Conservation (phyloP, 2,888 invertebrate species). For the Campoplex nolae region DNA sequence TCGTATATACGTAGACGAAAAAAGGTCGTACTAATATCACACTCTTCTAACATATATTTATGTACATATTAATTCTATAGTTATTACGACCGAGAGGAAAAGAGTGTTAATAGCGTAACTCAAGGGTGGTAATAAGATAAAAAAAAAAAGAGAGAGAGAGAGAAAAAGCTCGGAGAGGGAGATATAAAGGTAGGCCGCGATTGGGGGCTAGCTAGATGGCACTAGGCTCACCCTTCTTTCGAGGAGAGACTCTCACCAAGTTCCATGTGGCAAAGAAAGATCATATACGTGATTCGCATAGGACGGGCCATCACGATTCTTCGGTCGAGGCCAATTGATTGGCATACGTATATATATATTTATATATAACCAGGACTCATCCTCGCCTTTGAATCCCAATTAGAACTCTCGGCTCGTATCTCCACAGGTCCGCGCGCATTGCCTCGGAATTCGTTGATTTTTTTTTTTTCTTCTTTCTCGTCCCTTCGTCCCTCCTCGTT, state of each 20-base stretch:
- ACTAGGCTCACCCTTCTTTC: constrained; percentile 21
- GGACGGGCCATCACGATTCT: constrained; percentile 64
- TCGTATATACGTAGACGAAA: not conserved
- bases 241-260: constrained; percentile 55
- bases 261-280: constrained; percentile 52
- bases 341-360: constrained; percentile 68
- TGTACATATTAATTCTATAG: constrained; percentile 16
- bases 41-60: constrained; percentile 4
- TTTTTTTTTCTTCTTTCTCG: constrained; percentile 1
- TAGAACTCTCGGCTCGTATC: constrained; percentile 66
- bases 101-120: constrained; percentile 56
- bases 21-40: constrained; percentile 42
- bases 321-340: constrained; percentile 74
- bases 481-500: too few relatives aligned
- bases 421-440: constrained; percentile 22
- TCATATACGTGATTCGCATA: constrained; percentile 68
- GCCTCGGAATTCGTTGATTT: constrained; percentile 39
- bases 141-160: not conserved
- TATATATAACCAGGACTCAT: constrained; percentile 63
- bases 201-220: constrained; percentile 16
- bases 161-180: not conserved
- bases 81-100: constrained; percentile 41
- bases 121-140: constrained; percentile 59
- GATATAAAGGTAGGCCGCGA: not conserved
- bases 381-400: constrained; percentile 76